These are phyloP conservation scores for Chiropotes sagulatus DNA, from an alignment of 2,797 vertebrate genomes.

Conservation along the genomic window DNA sequence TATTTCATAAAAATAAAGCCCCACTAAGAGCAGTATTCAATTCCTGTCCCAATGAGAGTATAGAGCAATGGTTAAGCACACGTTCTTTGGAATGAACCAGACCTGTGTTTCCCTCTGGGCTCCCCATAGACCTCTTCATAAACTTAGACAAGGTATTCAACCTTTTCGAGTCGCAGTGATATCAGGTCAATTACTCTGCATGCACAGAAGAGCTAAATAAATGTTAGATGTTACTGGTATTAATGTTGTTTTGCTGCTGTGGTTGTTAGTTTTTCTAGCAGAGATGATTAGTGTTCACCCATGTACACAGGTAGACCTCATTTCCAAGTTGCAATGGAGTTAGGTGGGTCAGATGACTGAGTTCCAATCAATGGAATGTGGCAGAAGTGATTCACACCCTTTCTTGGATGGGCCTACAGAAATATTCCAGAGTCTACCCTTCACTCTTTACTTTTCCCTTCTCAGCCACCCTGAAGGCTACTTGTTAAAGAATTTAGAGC, in stretches of 20 bases:
- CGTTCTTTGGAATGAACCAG: neutral
- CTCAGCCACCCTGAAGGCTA: neutral
- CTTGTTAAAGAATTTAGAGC: neutral
- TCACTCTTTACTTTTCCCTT: neutral
- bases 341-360: neutral
- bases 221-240: neutral
- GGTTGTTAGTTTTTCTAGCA: neutral
- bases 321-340: neutral
- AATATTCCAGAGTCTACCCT: neutral
- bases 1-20: constrained; percentile 48
- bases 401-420: neutral
- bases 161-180: neutral
- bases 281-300: neutral
- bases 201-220: neutral
- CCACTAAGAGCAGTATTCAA: neutral
- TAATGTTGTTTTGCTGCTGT: neutral
- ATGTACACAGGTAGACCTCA: neutral
- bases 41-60: neutral
- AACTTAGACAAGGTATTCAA: neutral
- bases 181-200: neutral
- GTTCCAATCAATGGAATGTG: neutral
- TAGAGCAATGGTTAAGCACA: neutral
- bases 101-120: neutral
- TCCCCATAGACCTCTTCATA: neutral
- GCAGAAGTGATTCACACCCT: neutral